Base-by-base conservation (phyloP, 2,888 invertebrate species). In the Helicoverpa assulta region DNA sequence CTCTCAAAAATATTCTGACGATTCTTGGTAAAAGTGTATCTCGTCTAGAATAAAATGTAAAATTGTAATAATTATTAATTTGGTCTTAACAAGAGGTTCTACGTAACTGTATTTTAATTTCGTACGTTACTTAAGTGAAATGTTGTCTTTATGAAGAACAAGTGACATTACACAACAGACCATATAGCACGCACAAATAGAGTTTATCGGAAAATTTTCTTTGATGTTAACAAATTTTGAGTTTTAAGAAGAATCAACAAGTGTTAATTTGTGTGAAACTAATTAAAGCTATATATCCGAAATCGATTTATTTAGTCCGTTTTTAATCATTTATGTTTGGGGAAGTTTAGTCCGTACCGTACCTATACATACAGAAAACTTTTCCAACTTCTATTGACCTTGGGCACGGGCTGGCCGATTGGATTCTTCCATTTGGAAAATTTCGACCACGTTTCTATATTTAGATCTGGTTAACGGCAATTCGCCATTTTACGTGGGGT, bases 41-140 rank as follows among this genome's bases (percentile, higher is more conserved):
- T 76, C 47, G 37, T 56, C 26, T 52, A 19, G 68, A 70, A 54
- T 67, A 67, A 63, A 70, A 62, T 67, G 50, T 52, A 37, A 65
- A 65, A 64, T 71, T 76, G 75, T 61, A 61, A 76, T 72, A 67
- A 21, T 67, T 43, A 74, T 18, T 56, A 43, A 64, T 47, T 47
- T 47, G 47, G 16, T 47, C n/a, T 47, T 6, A 0, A 57, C 56
- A 69, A 64, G 65, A 54, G 21, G 47, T 70, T 73, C 66, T 58
- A 21, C n/a, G 33, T 43, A 59, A 64, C 53, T 67, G 51, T 43
- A 18, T 40, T 58, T 43, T 58, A 21, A 26, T 12, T 51, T 47
- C 40, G n/a, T 6, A 6, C 6, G 6, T 47, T 47, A 26, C 29
- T 53, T 53, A 29, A 47, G 5, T 16, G 2, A 16, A 14, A 5